Conservation (phyloP, 2,113 vertebrate species). For the Hyperopisus bebe region DNA sequence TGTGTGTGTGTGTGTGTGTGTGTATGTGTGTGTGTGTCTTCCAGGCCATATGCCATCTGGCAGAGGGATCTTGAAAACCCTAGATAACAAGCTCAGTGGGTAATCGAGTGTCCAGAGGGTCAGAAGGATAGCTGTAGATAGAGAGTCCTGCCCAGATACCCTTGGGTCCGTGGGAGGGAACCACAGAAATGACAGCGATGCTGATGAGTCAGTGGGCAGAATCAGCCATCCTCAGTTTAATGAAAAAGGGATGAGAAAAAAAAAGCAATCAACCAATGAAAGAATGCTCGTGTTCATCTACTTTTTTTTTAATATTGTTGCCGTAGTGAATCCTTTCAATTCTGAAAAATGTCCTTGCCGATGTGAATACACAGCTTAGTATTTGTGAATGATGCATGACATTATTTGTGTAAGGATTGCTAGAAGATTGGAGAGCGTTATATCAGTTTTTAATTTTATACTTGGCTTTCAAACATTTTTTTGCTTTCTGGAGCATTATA, state of each 20-base stretch:
- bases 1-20: background rate
- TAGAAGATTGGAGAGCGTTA: background rate
- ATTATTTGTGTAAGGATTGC: background rate
- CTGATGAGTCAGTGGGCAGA: background rate
- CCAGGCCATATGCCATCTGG: background rate
- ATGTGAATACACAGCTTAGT: background rate
- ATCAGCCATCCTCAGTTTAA: background rate
- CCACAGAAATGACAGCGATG: background rate
- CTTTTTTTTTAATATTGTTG: background rate
- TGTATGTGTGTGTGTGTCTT: background rate
- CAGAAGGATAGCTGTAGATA: background rate
- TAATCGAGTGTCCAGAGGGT: background rate
- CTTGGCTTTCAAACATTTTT: background rate
- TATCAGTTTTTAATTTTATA: background rate
- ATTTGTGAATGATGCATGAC: background rate
- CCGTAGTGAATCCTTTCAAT: background rate
- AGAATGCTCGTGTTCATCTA: background rate
- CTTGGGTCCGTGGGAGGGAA: background rate
- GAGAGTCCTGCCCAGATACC: slow-evolving; percentile 5
- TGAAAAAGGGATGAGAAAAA: background rate
- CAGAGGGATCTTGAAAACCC: background rate
- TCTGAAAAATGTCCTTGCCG: background rate
- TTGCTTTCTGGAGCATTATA: background rate
- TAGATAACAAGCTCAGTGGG: slow-evolving; percentile 5
- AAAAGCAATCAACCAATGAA: background rate